A percentile compares a stretch with the other conserved stretches of the same genome.
These are phyloP conservation scores for Apteryx mantelli DNA, from an alignment of 2,113 vertebrate species.

Conservation along the genomic window DNA sequence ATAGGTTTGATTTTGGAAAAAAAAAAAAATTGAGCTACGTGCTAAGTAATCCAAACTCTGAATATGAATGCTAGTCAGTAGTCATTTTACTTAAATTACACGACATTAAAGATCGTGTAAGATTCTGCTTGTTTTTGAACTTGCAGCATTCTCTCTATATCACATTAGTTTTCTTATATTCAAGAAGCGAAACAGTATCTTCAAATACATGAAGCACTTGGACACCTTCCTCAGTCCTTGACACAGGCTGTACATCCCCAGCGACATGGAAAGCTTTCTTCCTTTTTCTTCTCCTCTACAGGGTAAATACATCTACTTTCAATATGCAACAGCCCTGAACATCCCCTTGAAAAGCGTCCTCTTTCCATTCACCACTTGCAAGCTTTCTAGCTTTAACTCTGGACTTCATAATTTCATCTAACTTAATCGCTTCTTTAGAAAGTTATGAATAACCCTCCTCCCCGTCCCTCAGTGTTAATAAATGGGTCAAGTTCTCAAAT, in stretches of 20 bases:
- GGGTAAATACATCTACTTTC: not conserved
- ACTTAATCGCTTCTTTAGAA: not conserved
- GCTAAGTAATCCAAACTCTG: not conserved
- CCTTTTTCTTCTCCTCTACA: not conserved
- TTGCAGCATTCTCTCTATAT: not conserved
- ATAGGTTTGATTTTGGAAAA: not conserved
- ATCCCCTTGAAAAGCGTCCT: not conserved
- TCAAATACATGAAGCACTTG: rapidly evolving
- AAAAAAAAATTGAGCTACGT: not conserved
- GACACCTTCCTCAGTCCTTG: not conserved
- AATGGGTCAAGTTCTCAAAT: not conserved
- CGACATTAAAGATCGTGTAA: not conserved
- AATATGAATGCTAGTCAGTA: not conserved
- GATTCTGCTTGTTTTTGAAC: not conserved
- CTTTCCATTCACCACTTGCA: not conserved
- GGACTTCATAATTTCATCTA: not conserved
- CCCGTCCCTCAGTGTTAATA: not conserved
- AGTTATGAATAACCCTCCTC: not conserved
- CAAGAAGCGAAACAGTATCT: not conserved
- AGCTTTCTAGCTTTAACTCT: not conserved
- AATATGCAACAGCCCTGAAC: not conserved
- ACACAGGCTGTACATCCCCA: not conserved
- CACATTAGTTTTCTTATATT: not conserved
- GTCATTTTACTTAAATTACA: not conserved
- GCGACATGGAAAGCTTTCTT: not conserved